These are phyloP conservation scores for Sesia bembeciformis DNA, from an alignment of 2,888 invertebrate species.

Conservation along the genomic window DNA sequence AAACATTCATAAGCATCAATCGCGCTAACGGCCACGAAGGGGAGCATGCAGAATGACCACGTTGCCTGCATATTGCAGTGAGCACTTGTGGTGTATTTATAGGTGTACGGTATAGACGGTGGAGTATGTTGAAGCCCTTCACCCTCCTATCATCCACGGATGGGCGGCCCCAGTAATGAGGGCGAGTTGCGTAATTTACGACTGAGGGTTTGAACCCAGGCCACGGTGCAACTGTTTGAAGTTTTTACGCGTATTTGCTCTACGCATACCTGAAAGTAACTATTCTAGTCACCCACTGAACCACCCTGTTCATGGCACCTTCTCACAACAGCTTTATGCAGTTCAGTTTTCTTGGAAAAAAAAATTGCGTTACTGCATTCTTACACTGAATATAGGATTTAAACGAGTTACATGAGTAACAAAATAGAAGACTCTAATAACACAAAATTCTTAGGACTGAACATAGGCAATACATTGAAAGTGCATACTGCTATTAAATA, in stretches of 20 bases:
- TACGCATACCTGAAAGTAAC: conserved; percentile 18
- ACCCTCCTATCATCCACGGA: conserved; percentile 55
- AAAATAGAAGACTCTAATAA: no score
- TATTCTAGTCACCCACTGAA: neutral
- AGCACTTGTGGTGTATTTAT: conserved; percentile 25
- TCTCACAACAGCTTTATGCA: no score
- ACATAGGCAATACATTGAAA: no score
- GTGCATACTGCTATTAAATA: no score
- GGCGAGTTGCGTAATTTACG: conserved; percentile 62
- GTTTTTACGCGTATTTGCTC: conserved; percentile 56
- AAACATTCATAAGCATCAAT: conserved; percentile 22
- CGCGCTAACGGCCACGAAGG: conserved; percentile 8
- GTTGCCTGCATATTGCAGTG: conserved; percentile 25
- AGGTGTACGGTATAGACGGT: conserved; percentile 18
- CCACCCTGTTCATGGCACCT: neutral
- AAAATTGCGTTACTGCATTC: no score
- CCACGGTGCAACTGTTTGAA: conserved; percentile 62
- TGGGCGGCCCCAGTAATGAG: conserved; percentile 61
- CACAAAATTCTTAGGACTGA: no score
- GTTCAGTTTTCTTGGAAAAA: no score
- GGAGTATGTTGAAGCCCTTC: conserved; percentile 23
- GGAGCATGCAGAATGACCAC: conserved; percentile 12
- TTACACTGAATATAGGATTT: no score
- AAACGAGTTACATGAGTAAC: no score
- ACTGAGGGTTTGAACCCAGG: conserved; percentile 38